Conservation (phyloP, 2,113 vertebrate genomes). For the Cnemophilus loriae region DNA sequence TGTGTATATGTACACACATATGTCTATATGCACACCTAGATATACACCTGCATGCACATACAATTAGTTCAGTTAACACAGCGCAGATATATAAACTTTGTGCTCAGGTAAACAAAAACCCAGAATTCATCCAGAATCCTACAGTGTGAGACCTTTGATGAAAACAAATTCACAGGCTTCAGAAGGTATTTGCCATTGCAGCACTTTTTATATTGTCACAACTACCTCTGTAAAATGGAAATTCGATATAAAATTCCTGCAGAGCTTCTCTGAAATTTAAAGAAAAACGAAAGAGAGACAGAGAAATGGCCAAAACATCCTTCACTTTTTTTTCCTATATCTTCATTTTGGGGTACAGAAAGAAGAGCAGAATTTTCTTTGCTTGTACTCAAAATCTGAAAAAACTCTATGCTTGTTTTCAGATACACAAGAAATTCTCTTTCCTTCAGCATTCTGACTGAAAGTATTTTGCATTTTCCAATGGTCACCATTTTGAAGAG, state of each 20-base stretch:
- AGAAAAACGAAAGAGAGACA: background rate
- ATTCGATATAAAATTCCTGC: background rate
- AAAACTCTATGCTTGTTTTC: background rate
- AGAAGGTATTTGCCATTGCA: background rate
- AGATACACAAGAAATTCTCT: background rate
- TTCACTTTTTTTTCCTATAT: background rate
- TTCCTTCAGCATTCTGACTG: background rate
- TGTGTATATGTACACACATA: too few species aligned
- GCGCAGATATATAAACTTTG: background rate
- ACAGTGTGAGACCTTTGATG: background rate
- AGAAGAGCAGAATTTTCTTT: background rate
- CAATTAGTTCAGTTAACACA: background rate
- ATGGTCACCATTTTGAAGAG: background rate
- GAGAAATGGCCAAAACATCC: background rate
- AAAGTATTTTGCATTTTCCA: background rate
- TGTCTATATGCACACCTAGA: background rate
- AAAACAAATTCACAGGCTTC: background rate
- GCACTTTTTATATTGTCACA: background rate
- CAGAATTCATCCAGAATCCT: background rate
- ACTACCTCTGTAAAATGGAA: background rate
- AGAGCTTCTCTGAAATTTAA: background rate
- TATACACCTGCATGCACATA: background rate
- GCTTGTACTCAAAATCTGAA: background rate
- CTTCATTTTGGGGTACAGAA: background rate
- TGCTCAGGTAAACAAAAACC: background rate